Percentiles rank a stretch among this genome's conserved stretches.
Evolutionary conservation across 92 coral and sea anemone species (phyloP).

Genomic region (Porites rus): DNA sequence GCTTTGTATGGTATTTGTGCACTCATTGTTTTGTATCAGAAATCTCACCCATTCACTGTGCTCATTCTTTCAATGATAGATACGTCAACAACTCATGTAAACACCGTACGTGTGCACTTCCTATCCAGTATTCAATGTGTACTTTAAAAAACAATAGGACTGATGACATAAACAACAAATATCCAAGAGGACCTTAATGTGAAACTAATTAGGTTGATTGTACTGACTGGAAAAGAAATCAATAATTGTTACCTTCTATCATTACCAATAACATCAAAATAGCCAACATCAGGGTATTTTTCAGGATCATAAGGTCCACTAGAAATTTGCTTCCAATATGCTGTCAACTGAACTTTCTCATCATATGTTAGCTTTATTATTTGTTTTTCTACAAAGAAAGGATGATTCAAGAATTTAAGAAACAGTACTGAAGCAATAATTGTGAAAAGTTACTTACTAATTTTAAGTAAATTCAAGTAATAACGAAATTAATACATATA

Average conservation of each 20-base stretch:
- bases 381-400: conserved; percentile 76
- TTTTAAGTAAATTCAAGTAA: background rate
- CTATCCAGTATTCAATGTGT: no score
- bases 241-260: conserved; percentile 82
- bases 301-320: conserved; percentile 90
- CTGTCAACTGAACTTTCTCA: conserved; percentile 94
- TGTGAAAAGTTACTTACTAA: background rate
- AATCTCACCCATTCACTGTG: no score
- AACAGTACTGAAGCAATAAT: background rate
- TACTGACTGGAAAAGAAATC: no score
- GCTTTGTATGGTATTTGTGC: no score
- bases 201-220: no score
- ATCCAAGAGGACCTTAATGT: no score
- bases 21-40: no score
- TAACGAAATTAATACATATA: background rate
- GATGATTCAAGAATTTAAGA: background rate
- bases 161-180: no score
- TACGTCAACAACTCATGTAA: no score
- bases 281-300: conserved; percentile 94
- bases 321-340: conserved; percentile 95
- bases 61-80: no score
- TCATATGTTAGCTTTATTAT: conserved; percentile 92
- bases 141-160: no score
- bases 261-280: conserved; percentile 98
- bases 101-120: no score